phyloP scores from a whole-genome alignment of 1,140 invertebrate genomes.

The Megalopta genalis region DNA sequence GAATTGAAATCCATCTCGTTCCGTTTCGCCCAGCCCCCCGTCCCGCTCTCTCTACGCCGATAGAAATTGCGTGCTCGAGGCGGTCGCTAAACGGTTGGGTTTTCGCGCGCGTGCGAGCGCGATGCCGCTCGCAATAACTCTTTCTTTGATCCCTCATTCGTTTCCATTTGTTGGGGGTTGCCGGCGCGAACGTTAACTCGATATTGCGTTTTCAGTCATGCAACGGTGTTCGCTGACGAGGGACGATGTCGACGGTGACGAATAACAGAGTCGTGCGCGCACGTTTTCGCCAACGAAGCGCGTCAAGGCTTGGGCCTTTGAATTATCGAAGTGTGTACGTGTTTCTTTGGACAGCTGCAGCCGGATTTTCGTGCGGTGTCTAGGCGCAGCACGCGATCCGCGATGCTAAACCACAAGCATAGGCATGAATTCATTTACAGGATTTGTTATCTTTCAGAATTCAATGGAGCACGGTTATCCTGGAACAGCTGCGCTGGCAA shows the following conservation, averaged over 20 bases:
- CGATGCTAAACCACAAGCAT: too few species aligned
- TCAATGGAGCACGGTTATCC: too few species aligned
- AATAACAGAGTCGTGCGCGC: background rate
- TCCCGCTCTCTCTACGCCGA: background rate
- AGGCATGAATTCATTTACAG: too few species aligned
- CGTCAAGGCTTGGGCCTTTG: background rate
- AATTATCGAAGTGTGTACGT: background rate
- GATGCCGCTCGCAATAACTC: slow-evolving; percentile 27
- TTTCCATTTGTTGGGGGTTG: slow-evolving; percentile 35
- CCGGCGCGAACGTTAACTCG: slow-evolving; percentile 26
- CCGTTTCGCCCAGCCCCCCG: too few species aligned
- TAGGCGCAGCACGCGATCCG: too few species aligned
- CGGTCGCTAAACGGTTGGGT: background rate
- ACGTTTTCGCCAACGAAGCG: background rate
- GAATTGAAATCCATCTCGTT: background rate
- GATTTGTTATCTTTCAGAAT: too few species aligned
- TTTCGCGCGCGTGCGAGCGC: background rate
- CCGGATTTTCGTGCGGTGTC: background rate
- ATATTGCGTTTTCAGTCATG: slow-evolving; percentile 46
- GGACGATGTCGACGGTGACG: background rate
- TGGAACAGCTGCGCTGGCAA: too few species aligned
- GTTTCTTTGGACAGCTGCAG: background rate
- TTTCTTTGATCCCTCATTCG: slow-evolving; percentile 42
- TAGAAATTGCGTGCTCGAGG: background rate
- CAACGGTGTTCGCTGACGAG: background rate